Conservation (phyloP, 2,797 vertebrate species). For the Mus caroli region DNA sequence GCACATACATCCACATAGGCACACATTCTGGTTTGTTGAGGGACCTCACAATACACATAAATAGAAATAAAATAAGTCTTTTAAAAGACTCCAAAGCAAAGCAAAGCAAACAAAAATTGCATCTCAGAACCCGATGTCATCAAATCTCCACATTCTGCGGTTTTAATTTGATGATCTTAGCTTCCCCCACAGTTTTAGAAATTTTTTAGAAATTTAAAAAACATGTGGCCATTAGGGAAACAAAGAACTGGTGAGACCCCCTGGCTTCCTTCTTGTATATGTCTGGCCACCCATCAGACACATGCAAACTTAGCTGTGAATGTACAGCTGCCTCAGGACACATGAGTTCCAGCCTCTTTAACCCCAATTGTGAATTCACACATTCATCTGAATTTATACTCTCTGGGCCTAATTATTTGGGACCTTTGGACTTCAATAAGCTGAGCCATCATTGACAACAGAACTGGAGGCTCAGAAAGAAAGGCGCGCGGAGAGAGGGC, state of each 20-base stretch:
- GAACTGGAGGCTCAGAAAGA: background rate
- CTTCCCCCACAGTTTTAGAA: background rate
- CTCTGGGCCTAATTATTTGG: background rate
- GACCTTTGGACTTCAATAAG: background rate
- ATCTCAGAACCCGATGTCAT: background rate
- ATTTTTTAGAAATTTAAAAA: background rate
- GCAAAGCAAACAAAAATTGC: background rate
- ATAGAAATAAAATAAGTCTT: background rate
- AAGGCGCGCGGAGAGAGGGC: background rate
- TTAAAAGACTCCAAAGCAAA: background rate
- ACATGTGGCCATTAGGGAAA: background rate
- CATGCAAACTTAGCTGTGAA: background rate
- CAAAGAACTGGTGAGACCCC: background rate
- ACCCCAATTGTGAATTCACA: background rate
- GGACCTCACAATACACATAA: background rate
- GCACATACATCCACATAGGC: background rate
- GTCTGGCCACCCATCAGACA: background rate
- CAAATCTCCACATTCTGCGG: background rate
- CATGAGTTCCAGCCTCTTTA: too few relatives aligned
- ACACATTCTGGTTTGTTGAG: background rate
- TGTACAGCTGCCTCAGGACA: background rate
- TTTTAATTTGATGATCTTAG: background rate
- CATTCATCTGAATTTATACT: rapidly evolving
- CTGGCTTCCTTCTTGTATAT: background rate
- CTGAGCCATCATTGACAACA: background rate